A percentile compares a stretch with the other conserved stretches of the same genome.
Evolutionary conservation across 2,113 vertebrate genomes (phyloP).

Genomic region (Nerophis ophidion): DNA sequence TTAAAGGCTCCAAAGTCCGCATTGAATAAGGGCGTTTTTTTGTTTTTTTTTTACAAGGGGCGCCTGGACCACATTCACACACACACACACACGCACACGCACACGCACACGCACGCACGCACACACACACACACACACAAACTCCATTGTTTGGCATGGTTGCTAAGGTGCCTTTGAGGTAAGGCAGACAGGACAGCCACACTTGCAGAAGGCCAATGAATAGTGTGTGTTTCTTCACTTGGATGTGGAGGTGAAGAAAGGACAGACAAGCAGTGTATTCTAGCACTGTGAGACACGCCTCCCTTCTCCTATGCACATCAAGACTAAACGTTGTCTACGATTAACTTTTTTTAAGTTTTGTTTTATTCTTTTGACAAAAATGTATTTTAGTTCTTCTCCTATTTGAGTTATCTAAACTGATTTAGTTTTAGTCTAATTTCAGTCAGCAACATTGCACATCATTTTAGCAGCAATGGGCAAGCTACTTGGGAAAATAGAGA

Average conservation of each 20-base stretch:
- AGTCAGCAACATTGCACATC: too few relatives aligned
- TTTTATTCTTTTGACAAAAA: too few relatives aligned
- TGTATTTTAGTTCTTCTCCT: too few relatives aligned
- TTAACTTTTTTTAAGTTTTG: too few relatives aligned
- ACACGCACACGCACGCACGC: neutral
- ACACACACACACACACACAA: neutral
- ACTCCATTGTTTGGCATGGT: conserved; percentile 47
- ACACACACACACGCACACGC: neutral
- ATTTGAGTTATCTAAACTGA: too few relatives aligned
- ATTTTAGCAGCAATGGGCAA: too few relatives aligned
- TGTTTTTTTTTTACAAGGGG: conserved; percentile 14
- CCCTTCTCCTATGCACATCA: too few relatives aligned
- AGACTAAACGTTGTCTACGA: too few relatives aligned
- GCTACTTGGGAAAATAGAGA: too few relatives aligned
- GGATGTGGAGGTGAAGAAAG: conserved; percentile 15
- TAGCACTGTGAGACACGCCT: neutral
- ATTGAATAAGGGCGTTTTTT: conserved; percentile 35
- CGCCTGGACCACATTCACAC: conserved; percentile 63
- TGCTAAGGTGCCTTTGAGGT: conserved; percentile 39
- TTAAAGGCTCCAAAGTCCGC: conserved; percentile 11
- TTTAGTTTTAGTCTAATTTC: too few relatives aligned
- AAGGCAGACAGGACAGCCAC: conserved; percentile 30
- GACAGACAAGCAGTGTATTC: neutral
- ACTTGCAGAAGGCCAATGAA: conserved; percentile 43
- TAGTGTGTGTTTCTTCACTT: conserved; percentile 18